Percentiles rank a stretch among this genome's conserved stretches.
Conservation (phyloP, 2,113 vertebrate species). For the Sinocyclocheilus rhinocerous region DNA sequence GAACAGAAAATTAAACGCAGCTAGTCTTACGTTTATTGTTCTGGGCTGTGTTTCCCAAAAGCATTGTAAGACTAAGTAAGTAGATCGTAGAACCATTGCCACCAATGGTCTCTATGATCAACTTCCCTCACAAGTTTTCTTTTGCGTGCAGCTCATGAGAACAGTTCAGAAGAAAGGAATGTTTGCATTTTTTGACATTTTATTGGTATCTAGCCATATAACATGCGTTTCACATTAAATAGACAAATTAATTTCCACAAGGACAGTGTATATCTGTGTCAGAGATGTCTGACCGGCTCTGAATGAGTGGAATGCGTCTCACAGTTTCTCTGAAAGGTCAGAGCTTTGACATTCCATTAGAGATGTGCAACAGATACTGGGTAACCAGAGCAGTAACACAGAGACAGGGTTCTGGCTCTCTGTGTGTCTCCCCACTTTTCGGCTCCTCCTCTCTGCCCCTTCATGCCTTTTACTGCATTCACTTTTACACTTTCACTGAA, state of each 20-base stretch:
- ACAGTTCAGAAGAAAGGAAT: background rate
- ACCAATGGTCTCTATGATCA: too few relatives aligned
- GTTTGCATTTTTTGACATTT: too few relatives aligned
- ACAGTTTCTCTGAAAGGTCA: slow-evolving; percentile 17
- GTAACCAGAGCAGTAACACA: slow-evolving; percentile 24
- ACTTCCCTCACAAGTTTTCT: too few relatives aligned
- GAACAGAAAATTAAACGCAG: too few relatives aligned
- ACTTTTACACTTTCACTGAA: background rate
- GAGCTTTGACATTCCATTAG: slow-evolving; percentile 34
- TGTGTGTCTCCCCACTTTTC: background rate
- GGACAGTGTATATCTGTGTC: background rate
- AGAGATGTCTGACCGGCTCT: background rate
- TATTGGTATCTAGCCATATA: too few relatives aligned
- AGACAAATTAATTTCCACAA: background rate
- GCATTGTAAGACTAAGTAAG: too few relatives aligned
- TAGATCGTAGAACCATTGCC: too few relatives aligned
- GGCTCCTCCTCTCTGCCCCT: background rate
- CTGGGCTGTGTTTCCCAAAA: too few relatives aligned
- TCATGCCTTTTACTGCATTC: background rate
- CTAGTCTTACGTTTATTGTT: too few relatives aligned
- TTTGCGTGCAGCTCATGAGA: too few relatives aligned
- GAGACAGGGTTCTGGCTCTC: background rate
- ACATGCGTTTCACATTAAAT: background rate
- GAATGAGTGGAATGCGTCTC: background rate
- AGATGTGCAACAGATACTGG: slow-evolving; percentile 14